These are phyloP conservation scores for Rana temporaria DNA, from an alignment of 2,113 vertebrate species.

Conservation along the genomic window DNA sequence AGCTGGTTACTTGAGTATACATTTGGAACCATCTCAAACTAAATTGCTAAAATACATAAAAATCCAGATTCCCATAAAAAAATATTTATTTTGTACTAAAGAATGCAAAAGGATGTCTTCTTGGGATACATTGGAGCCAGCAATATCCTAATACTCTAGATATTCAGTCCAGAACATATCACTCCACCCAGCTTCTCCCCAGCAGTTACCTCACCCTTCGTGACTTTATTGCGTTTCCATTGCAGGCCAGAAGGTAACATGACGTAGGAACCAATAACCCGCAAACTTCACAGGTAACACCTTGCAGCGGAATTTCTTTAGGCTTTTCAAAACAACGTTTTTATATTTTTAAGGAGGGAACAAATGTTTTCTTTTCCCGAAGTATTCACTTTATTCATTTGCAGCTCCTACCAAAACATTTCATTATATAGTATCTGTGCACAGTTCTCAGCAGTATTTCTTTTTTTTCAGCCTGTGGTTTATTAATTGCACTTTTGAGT, in stretches of 20 bases:
- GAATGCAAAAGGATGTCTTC: neutral
- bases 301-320: constrained; percentile 32
- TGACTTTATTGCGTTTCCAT: constrained; percentile 34
- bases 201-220: constrained; percentile 26
- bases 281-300: constrained; percentile 43
- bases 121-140: neutral
- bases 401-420: constrained; percentile 19
- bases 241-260: constrained; percentile 34
- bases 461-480: constrained; percentile 34
- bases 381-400: constrained; percentile 21
- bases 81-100: neutral
- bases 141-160: neutral
- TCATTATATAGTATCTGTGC: neutral
- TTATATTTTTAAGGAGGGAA: constrained; percentile 22
- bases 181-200: neutral
- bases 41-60: no score
- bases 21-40: no score
- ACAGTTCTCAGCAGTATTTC: constrained; percentile 13
- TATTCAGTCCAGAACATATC: neutral
- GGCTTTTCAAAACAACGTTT: constrained; percentile 6
- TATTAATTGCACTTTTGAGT: neutral
- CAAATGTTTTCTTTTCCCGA: constrained; percentile 20
- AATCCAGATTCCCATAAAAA: neutral
- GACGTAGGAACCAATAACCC: constrained; percentile 40
- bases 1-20: no score